These are phyloP conservation scores for Myiotriccus ornatus DNA, from an alignment of 2,797 vertebrate genomes.

Conservation along the genomic window DNA sequence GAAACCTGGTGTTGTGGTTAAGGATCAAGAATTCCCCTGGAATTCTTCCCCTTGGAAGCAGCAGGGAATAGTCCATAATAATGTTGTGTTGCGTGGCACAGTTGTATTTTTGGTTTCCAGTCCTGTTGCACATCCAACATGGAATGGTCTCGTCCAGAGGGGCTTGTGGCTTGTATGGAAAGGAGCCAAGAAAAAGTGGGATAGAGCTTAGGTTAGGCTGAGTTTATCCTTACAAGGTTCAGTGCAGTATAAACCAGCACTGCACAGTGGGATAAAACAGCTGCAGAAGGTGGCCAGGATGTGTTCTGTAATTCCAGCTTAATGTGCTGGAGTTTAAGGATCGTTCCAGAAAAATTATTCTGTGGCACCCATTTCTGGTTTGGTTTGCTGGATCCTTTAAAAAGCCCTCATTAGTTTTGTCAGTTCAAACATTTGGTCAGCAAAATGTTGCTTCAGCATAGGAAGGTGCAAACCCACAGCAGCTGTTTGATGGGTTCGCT, in stretches of 20 bases:
- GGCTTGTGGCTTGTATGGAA: background rate
- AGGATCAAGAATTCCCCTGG: background rate
- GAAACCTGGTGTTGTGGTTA: accelerated
- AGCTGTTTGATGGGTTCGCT: background rate
- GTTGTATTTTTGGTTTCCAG: background rate
- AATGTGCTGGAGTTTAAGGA: background rate
- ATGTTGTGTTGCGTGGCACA: accelerated
- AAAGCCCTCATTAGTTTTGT: conserved; percentile 8
- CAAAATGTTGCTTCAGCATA: background rate
- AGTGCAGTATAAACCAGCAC: background rate
- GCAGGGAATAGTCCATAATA: background rate
- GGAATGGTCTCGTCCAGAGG: accelerated
- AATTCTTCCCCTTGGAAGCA: background rate
- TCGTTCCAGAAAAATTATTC: background rate
- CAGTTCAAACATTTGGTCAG: conserved; percentile 20
- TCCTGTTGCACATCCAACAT: accelerated
- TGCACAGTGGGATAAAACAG: background rate
- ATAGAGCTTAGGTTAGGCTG: background rate
- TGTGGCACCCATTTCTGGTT: background rate
- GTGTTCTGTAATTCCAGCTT: background rate
- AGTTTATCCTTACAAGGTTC: background rate
- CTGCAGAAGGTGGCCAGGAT: background rate
- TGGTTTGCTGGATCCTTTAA: background rate
- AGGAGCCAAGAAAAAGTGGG: background rate
- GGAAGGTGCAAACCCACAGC: conserved; percentile 38